Conservation (phyloP, 1,140 invertebrate genomes). For the Hormaphis cornu region DNA sequence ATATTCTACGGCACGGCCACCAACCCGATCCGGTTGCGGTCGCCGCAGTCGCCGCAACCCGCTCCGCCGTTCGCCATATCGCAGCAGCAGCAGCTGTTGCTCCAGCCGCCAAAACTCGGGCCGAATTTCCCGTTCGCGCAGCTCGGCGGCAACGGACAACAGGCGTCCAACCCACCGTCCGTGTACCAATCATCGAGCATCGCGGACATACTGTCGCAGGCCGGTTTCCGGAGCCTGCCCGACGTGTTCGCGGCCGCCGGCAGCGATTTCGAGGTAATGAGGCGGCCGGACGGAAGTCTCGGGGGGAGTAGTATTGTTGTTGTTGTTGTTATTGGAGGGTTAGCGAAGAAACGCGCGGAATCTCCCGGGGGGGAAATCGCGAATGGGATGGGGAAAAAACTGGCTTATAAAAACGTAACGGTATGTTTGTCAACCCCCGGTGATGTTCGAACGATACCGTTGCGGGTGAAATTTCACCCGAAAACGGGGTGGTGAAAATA, state of each 20-base stretch:
- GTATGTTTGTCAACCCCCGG: too few species aligned
- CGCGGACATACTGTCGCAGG: slow-evolving; percentile 34
- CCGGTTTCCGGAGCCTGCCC: slow-evolving; percentile 38
- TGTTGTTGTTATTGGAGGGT: too few species aligned
- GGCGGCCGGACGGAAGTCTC: too few species aligned
- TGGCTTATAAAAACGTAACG: too few species aligned
- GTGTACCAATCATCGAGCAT: slow-evolving; percentile 1
- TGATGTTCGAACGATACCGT: too few species aligned
- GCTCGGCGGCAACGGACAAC: not conserved
- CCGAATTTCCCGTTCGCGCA: slow-evolving; percentile 2
- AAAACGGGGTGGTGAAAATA: too few species aligned
- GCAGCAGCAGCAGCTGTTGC: slow-evolving; percentile 44
- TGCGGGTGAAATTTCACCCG: too few species aligned
- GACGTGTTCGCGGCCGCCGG: slow-evolving; percentile 41
- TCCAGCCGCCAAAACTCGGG: not conserved
- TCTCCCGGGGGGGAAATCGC: too few species aligned
- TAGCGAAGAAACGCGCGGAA: too few species aligned
- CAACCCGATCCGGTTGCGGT: slow-evolving; percentile 63
- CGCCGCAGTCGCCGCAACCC: slow-evolving; percentile 35
- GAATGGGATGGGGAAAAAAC: too few species aligned
- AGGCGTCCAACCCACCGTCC: slow-evolving; percentile 7
- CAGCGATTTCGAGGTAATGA: slow-evolving; percentile 37
- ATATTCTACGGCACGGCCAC: slow-evolving; percentile 83
- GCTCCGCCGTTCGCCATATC: slow-evolving; percentile 34
- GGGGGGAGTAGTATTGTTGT: too few species aligned